phyloP scores from a whole-genome alignment of 2,113 vertebrate species.

The Clarias batrachus region DNA sequence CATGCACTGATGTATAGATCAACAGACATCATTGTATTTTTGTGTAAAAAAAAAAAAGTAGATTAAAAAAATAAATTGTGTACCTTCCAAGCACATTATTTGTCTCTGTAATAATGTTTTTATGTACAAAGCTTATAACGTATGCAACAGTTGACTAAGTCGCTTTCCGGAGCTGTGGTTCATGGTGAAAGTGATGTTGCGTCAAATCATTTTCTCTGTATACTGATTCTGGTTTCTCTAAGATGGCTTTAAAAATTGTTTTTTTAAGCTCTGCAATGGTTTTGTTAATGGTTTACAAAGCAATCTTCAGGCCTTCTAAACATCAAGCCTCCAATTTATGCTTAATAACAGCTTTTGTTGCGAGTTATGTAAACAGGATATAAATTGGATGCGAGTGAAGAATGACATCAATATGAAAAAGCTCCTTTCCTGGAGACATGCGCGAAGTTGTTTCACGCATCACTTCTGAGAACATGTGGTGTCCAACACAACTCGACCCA shows the following conservation, averaged over 20 bases:
- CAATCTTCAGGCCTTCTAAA: background rate
- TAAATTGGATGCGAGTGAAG: background rate
- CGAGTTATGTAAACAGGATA: background rate
- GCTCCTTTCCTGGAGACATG: background rate
- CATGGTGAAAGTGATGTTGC: background rate
- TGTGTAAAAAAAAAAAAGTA: too few relatives aligned
- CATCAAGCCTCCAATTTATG: background rate
- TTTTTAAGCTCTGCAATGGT: background rate
- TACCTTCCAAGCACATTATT: background rate
- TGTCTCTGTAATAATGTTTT: background rate
- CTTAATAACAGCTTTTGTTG: background rate
- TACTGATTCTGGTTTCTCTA: background rate
- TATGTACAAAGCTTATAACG: background rate
- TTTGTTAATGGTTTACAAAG: background rate
- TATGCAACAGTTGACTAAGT: background rate
- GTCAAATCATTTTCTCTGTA: too few relatives aligned
- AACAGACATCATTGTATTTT: background rate
- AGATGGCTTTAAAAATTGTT: background rate
- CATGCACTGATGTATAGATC: too few relatives aligned
- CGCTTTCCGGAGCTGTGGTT: background rate
- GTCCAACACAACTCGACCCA: background rate
- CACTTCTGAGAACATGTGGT: background rate
- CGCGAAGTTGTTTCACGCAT: background rate
- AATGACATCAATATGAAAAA: background rate
- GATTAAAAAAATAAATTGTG: too few relatives aligned